A percentile compares a stretch with the other conserved stretches of the same genome.
These are phyloP conservation scores for Tenualosa thibaudeaui DNA, from an alignment of 2,797 vertebrate genomes.

Conservation along the genomic window DNA sequence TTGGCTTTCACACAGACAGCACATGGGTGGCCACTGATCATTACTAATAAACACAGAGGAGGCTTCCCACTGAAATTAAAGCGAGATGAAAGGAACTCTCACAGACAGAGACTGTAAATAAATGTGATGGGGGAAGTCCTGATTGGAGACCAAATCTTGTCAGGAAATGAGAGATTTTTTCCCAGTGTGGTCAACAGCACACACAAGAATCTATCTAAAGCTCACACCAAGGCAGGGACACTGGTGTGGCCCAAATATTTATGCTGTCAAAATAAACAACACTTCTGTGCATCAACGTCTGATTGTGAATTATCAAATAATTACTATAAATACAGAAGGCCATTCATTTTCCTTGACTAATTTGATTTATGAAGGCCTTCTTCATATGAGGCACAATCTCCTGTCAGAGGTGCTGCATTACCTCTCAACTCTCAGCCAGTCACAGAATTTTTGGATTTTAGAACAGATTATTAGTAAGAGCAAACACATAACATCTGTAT, in stretches of 20 bases:
- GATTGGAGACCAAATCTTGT: conserved; percentile 8
- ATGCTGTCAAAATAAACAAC: conserved; percentile 18
- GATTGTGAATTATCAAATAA: background rate
- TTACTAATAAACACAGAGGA: conserved; percentile 20
- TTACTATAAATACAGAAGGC: background rate
- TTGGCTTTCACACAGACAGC: background rate
- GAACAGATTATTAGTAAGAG: too few species aligned
- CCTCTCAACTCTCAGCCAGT: background rate
- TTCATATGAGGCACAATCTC: background rate
- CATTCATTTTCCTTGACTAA: background rate
- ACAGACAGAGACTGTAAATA: conserved; percentile 34
- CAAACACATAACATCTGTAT: too few species aligned
- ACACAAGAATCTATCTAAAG: background rate
- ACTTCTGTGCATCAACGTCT: background rate
- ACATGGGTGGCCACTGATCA: conserved; percentile 53
- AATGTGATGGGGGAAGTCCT: conserved; percentile 33
- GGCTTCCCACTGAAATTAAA: conserved; percentile 45
- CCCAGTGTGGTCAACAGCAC: background rate
- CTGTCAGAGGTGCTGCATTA: background rate
- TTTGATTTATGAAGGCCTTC: background rate
- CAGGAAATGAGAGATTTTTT: background rate
- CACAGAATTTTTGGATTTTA: too few species aligned
- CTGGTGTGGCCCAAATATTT: background rate
- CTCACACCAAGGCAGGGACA: background rate
- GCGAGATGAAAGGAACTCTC: conserved; percentile 35